These are phyloP conservation scores for Oenanthe melanoleuca DNA, from an alignment of 2,113 vertebrate species.

Conservation along the genomic window DNA sequence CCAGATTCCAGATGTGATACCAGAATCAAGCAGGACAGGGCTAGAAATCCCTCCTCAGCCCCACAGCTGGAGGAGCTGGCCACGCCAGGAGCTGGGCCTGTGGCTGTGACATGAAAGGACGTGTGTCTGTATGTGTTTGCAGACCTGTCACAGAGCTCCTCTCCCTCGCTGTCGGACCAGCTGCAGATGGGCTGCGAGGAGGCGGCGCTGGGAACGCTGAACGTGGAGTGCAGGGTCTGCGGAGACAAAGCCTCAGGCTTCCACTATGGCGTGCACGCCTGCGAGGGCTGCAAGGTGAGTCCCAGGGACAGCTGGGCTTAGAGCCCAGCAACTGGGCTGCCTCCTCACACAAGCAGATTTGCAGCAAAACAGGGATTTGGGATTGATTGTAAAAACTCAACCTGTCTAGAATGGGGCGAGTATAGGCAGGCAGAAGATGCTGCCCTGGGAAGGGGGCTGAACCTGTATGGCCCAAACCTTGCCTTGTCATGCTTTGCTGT, in stretches of 20 bases:
- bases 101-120: background rate
- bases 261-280: slow-evolving; percentile 96
- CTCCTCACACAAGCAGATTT: background rate
- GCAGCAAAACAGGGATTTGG: background rate
- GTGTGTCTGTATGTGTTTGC: background rate
- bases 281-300: slow-evolving; percentile 95
- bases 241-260: slow-evolving; percentile 97
- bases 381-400: background rate
- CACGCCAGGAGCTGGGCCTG: fast-evolving
- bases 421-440: background rate
- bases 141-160: slow-evolving; percentile 88
- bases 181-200: slow-evolving; percentile 87
- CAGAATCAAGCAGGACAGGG: background rate
- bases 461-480: background rate
- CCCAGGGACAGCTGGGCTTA: fast-evolving
- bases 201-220: slow-evolving; percentile 77
- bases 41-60: background rate
- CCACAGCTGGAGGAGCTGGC: background rate
- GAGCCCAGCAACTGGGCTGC: background rate
- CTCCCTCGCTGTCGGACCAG: slow-evolving; percentile 89
- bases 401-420: background rate
- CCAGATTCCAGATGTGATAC: background rate
- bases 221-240: slow-evolving; percentile 93
- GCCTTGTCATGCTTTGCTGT: background rate
- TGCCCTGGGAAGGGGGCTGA: background rate